A percentile compares a stretch with the other conserved stretches of the same genome.
Conservation (phyloP, 2,888 invertebrate genomes). For the Meloe dianella region DNA sequence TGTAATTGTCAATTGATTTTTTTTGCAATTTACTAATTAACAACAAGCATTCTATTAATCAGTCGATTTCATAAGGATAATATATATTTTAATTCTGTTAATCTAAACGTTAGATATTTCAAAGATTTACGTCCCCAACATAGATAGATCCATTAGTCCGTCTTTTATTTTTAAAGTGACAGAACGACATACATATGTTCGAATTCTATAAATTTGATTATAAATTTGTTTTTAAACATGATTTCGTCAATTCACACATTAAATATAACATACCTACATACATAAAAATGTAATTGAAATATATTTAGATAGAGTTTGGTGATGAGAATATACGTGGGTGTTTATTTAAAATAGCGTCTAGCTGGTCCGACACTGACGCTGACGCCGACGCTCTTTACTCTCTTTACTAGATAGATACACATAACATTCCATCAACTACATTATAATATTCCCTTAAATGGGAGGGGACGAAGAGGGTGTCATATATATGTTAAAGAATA, state of each 20-base stretch:
- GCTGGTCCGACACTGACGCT: constrained; percentile 27
- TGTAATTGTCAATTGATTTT: too few relatives aligned
- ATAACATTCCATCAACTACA: neutral
- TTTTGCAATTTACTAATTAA: too few relatives aligned
- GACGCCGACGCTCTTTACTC: constrained; percentile 30
- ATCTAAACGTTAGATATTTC: too few relatives aligned
- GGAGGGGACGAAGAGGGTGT: neutral
- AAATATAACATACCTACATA: constrained; percentile 10
- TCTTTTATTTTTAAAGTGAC: too few relatives aligned
- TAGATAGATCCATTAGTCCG: too few relatives aligned
- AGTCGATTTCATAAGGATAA: too few relatives aligned
- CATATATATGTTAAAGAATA: too few relatives aligned
- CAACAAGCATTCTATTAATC: too few relatives aligned
- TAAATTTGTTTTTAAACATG: neutral
- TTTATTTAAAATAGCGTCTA: constrained; percentile 32
- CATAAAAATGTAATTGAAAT: constrained; percentile 30
- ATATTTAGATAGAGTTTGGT: constrained; percentile 27
- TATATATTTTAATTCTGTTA: too few relatives aligned
- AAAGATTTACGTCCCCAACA: too few relatives aligned
- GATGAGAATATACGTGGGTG: constrained; percentile 32
- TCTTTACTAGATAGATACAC: neutral
- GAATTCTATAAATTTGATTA: neutral
- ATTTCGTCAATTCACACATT: neutral
- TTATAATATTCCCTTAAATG: neutral
- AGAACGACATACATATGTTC: neutral